Evolutionary conservation across 1,140 invertebrate genomes (phyloP).

Genomic region (Drosophila auraria): DNA sequence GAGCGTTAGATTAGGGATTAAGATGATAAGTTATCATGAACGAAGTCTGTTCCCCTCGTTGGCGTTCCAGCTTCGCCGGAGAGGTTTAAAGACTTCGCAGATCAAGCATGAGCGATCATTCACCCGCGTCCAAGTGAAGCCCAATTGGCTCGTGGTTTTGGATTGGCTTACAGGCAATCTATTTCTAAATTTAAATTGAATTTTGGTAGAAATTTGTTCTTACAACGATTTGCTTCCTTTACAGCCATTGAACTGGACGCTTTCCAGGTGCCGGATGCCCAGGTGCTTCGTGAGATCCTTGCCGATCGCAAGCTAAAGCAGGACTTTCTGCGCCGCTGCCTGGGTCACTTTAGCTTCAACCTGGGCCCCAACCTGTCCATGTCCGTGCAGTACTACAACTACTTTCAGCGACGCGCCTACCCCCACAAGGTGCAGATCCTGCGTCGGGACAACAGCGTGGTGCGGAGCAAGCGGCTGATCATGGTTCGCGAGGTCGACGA

Average conservation of each 20-base stretch:
- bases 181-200: background rate
- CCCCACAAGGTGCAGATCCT: conserved; percentile 70
- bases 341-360: conserved; percentile 72
- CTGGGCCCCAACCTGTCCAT: conserved; percentile 67
- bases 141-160: conserved; percentile 61
- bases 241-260: conserved; percentile 69
- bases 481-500: conserved; percentile 60
- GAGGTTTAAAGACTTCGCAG: conserved; percentile 65
- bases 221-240: background rate
- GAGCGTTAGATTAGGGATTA: background rate
- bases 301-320: conserved; percentile 76
- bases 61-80: conserved; percentile 23
- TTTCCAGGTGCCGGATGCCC: conserved; percentile 63
- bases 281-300: conserved; percentile 70
- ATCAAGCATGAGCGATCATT: conserved; percentile 59
- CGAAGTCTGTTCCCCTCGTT: conserved; percentile 66
- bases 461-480: conserved; percentile 60
- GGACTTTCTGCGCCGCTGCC: conserved; percentile 69
- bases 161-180: conserved; percentile 51
- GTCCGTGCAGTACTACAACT: conserved; percentile 78
- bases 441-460: conserved; percentile 71
- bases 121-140: conserved; percentile 66
- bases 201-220: background rate
- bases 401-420: conserved; percentile 62
- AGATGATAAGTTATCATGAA: background rate